Base-by-base conservation (phyloP, 2,888 invertebrate species). In the Thysanoteuthis rhombus region DNA sequence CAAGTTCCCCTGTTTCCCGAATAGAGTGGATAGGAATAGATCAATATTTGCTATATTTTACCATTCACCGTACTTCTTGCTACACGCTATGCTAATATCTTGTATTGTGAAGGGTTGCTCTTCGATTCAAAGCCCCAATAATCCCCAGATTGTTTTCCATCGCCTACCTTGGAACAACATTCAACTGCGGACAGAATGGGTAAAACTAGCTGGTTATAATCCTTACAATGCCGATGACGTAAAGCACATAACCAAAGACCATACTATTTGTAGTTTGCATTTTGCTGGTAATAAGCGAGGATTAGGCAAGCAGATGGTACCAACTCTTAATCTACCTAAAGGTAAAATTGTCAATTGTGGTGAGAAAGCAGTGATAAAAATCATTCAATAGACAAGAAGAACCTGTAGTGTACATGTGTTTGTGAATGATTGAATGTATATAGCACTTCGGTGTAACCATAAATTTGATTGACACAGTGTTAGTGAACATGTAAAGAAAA, bases 91-190 rank as follows among this genome's bases (percentile, higher is more conserved):
- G 92, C 45, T 40, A 36, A n/a, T n/a, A 10, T 40, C n/a, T 19
- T 92, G 92, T 32, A 92, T 92, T 45, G 92, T 92, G 32, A 92
- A 92, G 45, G 92, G 92, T 36, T 92, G 92, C 22, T 39, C n/a
- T 19, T 45, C n/a, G 16, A 12, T 45, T 5, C 16, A 42, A 40
- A 92, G n/a, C 10, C 32, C n/a, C 6, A 32, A 6, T n/a, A 32
- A 92, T 45, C 40, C 40, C 6, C n/a, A 40, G 12, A n/a, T 92
- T 19, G 28, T 45, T 32, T 92, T 92, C 36, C 38, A 45, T 42
- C 42, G 16, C 19, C 92, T 92, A n/a, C 92, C 92, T 92, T 92
- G 92, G 92, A 19, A 92, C 42, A 92, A 92, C 45, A 92, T 92
- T 19, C 92, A 92, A 19, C 32, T 92, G 8, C 92, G 92, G 8